Evolutionary conservation across 2,797 vertebrate genomes (phyloP).

Genomic region (Philypnodon macrostomus): DNA sequence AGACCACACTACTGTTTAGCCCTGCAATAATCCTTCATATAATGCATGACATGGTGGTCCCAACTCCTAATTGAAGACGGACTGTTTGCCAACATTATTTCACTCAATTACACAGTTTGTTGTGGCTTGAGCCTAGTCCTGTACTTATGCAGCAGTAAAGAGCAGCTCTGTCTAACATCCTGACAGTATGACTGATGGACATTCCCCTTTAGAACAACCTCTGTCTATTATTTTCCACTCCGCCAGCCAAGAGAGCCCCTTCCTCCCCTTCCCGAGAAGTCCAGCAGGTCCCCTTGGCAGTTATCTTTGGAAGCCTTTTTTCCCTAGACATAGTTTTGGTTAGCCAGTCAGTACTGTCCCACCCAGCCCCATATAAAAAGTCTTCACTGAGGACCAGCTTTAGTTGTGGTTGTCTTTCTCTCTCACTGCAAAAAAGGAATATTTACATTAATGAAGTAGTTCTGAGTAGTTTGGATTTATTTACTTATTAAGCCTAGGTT

Average conservation of each 20-base stretch:
- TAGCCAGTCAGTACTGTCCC: constrained; percentile 72
- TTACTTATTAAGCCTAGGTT: too few species aligned
- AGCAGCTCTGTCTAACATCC: constrained; percentile 57
- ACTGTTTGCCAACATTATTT: constrained; percentile 57
- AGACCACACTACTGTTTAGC: constrained; percentile 16
- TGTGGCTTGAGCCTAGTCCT: constrained; percentile 54
- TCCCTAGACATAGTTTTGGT: constrained; percentile 78
- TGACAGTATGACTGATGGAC: constrained; percentile 71
- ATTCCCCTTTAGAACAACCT: constrained; percentile 68
- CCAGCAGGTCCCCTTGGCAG: constrained; percentile 66
- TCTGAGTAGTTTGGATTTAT: too few species aligned
- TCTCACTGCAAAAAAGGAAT: too few species aligned
- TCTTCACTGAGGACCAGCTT: constrained; percentile 66
- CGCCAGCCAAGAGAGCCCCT: constrained; percentile 60
- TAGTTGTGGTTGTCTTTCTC: constrained; percentile 58
- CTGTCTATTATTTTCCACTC: constrained; percentile 79
- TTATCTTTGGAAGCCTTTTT: constrained; percentile 76
- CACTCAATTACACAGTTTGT: constrained; percentile 52
- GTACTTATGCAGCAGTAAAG: constrained; percentile 61
- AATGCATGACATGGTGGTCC: constrained; percentile 39
- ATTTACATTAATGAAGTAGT: too few species aligned
- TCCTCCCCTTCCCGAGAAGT: constrained; percentile 44
- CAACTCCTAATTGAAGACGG: constrained; percentile 21
- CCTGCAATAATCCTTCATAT: constrained; percentile 32
- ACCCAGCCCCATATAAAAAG: constrained; percentile 74